A percentile compares a stretch with the other conserved stretches of the same genome.
Evolutionary conservation across 2,797 vertebrate species (phyloP).

Genomic region (Sebastes minor): DNA sequence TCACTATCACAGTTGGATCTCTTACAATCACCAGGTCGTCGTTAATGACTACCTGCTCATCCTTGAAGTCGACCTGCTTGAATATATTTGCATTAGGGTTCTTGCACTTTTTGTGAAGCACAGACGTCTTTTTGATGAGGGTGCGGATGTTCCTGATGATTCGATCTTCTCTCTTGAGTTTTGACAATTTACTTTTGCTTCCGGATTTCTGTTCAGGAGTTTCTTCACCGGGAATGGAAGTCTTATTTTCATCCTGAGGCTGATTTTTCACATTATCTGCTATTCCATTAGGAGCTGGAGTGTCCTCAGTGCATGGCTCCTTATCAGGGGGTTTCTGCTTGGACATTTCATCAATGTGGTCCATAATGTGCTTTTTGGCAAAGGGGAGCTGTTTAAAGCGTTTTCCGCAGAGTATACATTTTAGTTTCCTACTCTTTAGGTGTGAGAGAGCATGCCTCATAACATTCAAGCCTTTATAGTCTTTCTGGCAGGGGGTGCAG

Average conservation of each 20-base stretch:
- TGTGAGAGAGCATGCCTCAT: slow-evolving; percentile 93
- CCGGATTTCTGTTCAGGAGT: slow-evolving; percentile 20
- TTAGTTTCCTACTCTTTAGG: slow-evolving; percentile 78
- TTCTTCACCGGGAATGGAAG: background rate
- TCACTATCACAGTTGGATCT: slow-evolving; percentile 2
- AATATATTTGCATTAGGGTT: slow-evolving; percentile 7
- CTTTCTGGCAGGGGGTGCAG: slow-evolving; percentile 90
- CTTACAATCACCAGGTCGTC: slow-evolving; percentile 61
- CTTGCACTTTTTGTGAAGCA: slow-evolving; percentile 62
- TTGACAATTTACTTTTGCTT: slow-evolving; percentile 40
- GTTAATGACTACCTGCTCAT: slow-evolving; percentile 72
- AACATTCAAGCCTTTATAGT: slow-evolving; percentile 91
- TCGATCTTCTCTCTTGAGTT: slow-evolving; percentile 65
- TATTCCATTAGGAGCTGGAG: slow-evolving; percentile 55
- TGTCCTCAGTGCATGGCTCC: background rate
- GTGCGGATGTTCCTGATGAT: slow-evolving; percentile 75
- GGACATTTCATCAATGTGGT: slow-evolving; percentile 90
- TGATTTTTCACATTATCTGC: background rate
- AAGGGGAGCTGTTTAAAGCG: slow-evolving; percentile 83
- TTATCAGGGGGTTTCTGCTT: slow-evolving; percentile 45
- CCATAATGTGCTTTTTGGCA: slow-evolving; percentile 91
- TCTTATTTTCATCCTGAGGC: slow-evolving; percentile 19
- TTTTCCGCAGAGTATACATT: slow-evolving; percentile 92
- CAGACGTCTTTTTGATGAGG: slow-evolving; percentile 66
- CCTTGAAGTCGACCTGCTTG: slow-evolving; percentile 53